phyloP scores from a whole-genome alignment of 2,113 vertebrate genomes.

The Scatophagus argus region DNA sequence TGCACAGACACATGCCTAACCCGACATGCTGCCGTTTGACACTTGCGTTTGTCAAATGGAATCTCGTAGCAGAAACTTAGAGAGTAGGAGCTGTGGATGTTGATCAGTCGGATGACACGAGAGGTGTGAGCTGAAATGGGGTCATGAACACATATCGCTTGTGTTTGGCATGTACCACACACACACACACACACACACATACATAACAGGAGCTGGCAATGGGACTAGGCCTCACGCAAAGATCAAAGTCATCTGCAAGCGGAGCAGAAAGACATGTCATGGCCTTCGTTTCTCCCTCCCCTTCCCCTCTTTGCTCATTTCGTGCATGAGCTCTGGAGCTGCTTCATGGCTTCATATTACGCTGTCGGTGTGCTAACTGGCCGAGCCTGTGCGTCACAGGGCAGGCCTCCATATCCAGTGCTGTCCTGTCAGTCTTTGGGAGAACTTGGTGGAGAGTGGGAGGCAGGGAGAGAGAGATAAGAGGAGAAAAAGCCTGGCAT shows the following conservation, averaged over 20 bases:
- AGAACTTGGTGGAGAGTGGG: constrained; percentile 8
- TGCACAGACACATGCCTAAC: constrained; percentile 23
- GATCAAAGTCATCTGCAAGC: constrained; percentile 69
- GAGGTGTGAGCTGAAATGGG: constrained; percentile 7
- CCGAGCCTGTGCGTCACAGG: constrained; percentile 31
- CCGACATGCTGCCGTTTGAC: constrained; percentile 38
- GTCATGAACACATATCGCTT: not conserved
- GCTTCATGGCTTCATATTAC: constrained; percentile 35
- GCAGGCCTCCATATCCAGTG: constrained; percentile 39
- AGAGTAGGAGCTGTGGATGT: constrained; percentile 14
- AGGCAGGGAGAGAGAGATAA: constrained; percentile 41
- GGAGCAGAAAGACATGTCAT: constrained; percentile 54
- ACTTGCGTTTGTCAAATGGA: constrained; percentile 28
- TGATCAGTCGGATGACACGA: constrained; percentile 15
- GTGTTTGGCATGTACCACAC: constrained; percentile 6
- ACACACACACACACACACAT: not conserved
- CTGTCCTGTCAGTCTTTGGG: constrained; percentile 17
- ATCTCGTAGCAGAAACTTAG: constrained; percentile 16
- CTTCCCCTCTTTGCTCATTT: constrained; percentile 24
- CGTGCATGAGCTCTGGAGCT: constrained; percentile 27
- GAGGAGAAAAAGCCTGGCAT: constrained; percentile 5
- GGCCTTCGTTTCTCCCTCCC: constrained; percentile 18
- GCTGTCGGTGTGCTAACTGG: constrained; percentile 23
- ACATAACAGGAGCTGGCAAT: constrained; percentile 37
- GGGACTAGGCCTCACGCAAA: constrained; percentile 39